Base-by-base conservation (phyloP, 2,888 invertebrate species). In the Nephrotoma flavescens region DNA sequence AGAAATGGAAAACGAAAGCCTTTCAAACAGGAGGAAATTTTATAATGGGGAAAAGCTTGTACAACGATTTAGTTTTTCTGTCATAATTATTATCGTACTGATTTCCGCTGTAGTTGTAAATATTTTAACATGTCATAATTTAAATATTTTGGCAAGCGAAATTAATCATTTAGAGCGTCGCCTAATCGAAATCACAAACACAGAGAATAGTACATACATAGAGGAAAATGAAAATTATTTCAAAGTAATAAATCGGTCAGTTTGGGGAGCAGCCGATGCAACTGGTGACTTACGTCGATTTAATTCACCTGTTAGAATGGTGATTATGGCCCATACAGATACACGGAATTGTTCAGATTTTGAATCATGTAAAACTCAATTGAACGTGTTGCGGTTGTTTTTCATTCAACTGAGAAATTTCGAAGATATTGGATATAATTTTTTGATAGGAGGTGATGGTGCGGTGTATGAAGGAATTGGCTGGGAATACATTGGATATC, bases 361-460 rank as follows among this genome's bases (percentile, higher is more conserved):
- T 91, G 94, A 92, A 12, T 90, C 92, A 87, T 95, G 95, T 88
- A 92, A 92, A 2, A 91, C 92, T 0, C 92, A 92, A 41, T 93
- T 94, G n/a, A 92, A 94, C 9, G 89, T 91, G 42, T 93, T 95
- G 52, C 95, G 95, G 90, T 92, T 90, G 19, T 94, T 92, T 88
- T 96, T 96, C 90, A 94, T 96, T 87, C 94, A 94, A 86, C 90
- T 91, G 45, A 89, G 89, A 15, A 89, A 91, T 0, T 95, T 94
- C 93, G 92, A 91, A 87, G 96, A 96, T 89, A 95, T 96, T 31
- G 94, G 92, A 0, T 96, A 96, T 90, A 96, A 95, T 90, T 97
- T 96, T 89, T 90, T 96, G 7, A 93, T 96, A 0, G 96, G 96
- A 0, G 95, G 95, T 6, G 96, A 96, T 89, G 96, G 96, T 0